A percentile compares a stretch with the other conserved stretches of the same genome.
These are phyloP conservation scores for Menidia menidia DNA, from an alignment of 2,797 vertebrate species.

Conservation along the genomic window DNA sequence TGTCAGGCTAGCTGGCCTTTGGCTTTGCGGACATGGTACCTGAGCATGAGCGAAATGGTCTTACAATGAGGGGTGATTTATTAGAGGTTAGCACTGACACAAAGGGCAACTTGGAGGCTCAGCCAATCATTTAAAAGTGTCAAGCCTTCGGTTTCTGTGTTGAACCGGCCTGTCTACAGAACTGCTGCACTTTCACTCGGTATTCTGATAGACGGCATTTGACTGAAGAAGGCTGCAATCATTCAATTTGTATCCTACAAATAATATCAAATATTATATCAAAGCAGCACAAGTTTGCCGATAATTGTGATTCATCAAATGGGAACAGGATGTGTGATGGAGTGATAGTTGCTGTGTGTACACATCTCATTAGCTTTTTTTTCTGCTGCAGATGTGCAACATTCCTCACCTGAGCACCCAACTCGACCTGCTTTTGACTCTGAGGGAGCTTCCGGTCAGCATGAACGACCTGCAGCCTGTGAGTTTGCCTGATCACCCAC, in stretches of 20 bases:
- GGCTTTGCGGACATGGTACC: constrained; percentile 40
- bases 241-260: background rate
- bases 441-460: constrained; percentile 85
- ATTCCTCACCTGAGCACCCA: constrained; percentile 85
- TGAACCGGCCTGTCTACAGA: constrained; percentile 64
- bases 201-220: constrained; percentile 15
- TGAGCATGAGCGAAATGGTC: constrained; percentile 45
- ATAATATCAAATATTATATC: constrained; percentile 1
- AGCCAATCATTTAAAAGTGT: constrained; percentile 71
- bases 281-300: constrained; percentile 17
- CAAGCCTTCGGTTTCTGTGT: constrained; percentile 63
- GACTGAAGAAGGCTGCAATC: constrained; percentile 24
- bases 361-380: constrained; percentile 28
- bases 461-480: constrained; percentile 85
- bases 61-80: constrained; percentile 69
- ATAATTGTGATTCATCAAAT: constrained; percentile 49
- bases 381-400: constrained; percentile 85
- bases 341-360: constrained; percentile 35
- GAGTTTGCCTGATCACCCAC: constrained; percentile 57
- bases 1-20: constrained; percentile 53
- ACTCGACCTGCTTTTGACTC: constrained; percentile 85
- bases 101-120: constrained; percentile 71
- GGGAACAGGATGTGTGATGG: constrained; percentile 43
- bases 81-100: constrained; percentile 63
- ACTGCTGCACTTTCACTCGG: constrained; percentile 24